phyloP scores from a whole-genome alignment of 2,113 vertebrate species.

The Misgurnus mizolepis region DNA sequence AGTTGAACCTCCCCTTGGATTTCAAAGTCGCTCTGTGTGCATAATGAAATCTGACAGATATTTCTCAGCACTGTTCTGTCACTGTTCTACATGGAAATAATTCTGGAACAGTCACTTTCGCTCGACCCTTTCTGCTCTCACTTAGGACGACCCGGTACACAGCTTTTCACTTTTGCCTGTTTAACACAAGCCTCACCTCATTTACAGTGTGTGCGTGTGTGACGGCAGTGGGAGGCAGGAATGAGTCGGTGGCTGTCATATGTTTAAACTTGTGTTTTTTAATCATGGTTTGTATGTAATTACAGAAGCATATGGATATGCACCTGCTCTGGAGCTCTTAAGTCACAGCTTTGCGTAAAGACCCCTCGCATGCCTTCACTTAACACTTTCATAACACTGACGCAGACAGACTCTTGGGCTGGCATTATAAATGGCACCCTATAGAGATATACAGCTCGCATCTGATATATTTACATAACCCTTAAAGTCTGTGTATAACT shows the following conservation, averaged over 20 bases:
- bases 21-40: constrained; percentile 46
- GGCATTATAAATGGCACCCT: too few species aligned
- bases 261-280: constrained; percentile 40
- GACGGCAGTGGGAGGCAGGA: not conserved
- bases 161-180: constrained; percentile 60
- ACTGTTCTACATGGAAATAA: constrained; percentile 63
- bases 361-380: not conserved
- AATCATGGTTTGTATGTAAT: constrained; percentile 47
- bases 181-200: constrained; percentile 29
- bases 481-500: too few species aligned
- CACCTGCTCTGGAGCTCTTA: constrained; percentile 63
- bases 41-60: constrained; percentile 61
- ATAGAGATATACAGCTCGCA: too few species aligned
- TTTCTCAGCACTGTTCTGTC: constrained; percentile 52
- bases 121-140: constrained; percentile 45
- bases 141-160: constrained; percentile 53
- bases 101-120: constrained; percentile 66
- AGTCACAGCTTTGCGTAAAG: constrained; percentile 21
- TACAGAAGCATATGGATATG: constrained; percentile 65
- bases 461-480: too few species aligned
- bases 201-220: not conserved
- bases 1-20: constrained; percentile 46
- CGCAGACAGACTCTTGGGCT: too few species aligned
- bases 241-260: constrained; percentile 3
- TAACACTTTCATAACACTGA: not conserved